Evolutionary conservation across 1,140 invertebrate genomes (phyloP), one percentile per base, ranked within the genome.

Genomic region (Drosophila aff.): DNA sequence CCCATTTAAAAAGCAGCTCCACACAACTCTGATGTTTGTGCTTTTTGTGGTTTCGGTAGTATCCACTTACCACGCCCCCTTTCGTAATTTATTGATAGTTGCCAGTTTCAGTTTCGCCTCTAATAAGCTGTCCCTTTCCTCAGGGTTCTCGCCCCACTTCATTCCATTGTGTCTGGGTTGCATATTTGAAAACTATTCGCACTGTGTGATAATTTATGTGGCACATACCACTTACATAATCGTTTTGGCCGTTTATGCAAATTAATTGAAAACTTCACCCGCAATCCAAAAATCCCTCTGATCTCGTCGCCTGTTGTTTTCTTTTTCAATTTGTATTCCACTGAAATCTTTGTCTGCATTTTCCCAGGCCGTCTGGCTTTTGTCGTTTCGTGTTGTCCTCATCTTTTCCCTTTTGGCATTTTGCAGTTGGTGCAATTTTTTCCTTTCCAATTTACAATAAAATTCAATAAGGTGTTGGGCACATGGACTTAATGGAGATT

Each of bases 401-500:
- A 18, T 36, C 15, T 33, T 38, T 59, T 38, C 28, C 53, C 44
- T 31, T 36, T 60, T 52, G 64, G 49, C 38, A 26, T 52, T 78
- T 84, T 84, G 64, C 78, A 81, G 62, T 77, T 60, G 49, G 44
- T 78, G 58, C 53, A 69, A 61, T 77, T 76, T 75, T 79, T 59
- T 68, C 55, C 74, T 89, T 87, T 89, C 66, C 84, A 87, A 87
- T 87, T 87, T 87, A 84, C 84, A 87, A 87, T 87, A 87, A 87
- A 87, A 87, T 89, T 78, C 84, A 87, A 87, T 87, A 89, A 89
- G 84, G 81, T 89, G 84, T 89, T 84, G 76, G 84, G 64, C 81
- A 61, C 81, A 61, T 73, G 67, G 69, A 55, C 84, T 84, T 87
- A 87, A 87, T 87, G 84, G 84, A 84, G 82, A 87, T 87, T 87